phyloP scores from a whole-genome alignment of 2,797 vertebrate species.

The Enteromius radiatus region DNA sequence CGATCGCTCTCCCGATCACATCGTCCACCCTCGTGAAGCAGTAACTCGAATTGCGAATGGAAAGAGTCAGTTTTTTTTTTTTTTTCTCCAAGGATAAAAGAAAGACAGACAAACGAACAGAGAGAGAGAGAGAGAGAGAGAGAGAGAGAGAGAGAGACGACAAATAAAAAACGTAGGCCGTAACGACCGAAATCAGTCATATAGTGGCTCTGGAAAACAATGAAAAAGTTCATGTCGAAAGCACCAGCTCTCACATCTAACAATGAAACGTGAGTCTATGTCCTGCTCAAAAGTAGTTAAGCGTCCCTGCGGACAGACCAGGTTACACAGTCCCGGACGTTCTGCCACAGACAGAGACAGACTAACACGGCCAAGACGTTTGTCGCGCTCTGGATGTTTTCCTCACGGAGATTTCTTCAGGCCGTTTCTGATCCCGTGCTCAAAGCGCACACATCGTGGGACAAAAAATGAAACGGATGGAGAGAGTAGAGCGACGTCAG shows the following conservation, averaged over 20 bases:
- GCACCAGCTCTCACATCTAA: constrained; percentile 62
- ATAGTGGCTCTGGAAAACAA: constrained; percentile 61
- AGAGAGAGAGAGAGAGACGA: background rate
- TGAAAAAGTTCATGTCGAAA: constrained; percentile 50
- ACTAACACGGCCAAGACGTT: constrained; percentile 52
- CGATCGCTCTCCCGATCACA: constrained; percentile 55
- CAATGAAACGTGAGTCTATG: constrained; percentile 46
- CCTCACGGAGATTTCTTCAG: constrained; percentile 64
- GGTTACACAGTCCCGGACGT: constrained; percentile 36
- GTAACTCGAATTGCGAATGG: constrained; percentile 68
- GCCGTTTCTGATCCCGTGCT: constrained; percentile 61
- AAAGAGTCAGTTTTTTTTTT: constrained; percentile 61
- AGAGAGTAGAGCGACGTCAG: constrained; percentile 82
- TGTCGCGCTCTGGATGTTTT: constrained; percentile 52
- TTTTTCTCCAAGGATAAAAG: constrained; percentile 40
- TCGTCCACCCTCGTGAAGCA: constrained; percentile 63
- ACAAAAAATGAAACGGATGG: constrained; percentile 71
- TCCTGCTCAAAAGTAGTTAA: constrained; percentile 58
- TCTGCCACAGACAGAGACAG: constrained; percentile 53
- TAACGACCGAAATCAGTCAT: constrained; percentile 54
- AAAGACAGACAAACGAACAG: constrained; percentile 48
- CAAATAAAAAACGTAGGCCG: constrained; percentile 41
- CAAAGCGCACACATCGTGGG: constrained; percentile 53
- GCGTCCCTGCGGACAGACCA: constrained; percentile 47
- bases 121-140: background rate